A percentile compares a stretch with the other conserved stretches of the same genome.
phyloP scores from a whole-genome alignment of 2,888 invertebrate genomes.

The Andrena camellia region DNA sequence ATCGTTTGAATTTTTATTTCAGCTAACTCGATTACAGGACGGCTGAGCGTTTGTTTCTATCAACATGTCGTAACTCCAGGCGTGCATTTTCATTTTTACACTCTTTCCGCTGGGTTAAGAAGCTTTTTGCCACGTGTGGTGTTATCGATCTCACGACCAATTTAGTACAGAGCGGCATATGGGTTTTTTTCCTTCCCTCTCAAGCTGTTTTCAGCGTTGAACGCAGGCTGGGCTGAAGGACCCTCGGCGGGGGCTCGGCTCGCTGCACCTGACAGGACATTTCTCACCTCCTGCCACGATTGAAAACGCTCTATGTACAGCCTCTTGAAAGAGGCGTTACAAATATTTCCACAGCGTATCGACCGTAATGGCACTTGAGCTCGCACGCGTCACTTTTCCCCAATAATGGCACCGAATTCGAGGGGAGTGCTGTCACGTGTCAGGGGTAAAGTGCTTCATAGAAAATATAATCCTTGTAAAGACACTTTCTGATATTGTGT shows the following conservation, averaged over 20 bases:
- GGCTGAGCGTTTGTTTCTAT: not conserved
- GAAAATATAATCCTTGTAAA: not conserved
- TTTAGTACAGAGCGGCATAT: conserved; percentile 22
- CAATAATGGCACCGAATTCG: conserved; percentile 30
- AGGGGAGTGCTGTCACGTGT: not conserved
- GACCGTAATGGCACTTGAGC: conserved; percentile 46
- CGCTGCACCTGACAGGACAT: conserved; percentile 67
- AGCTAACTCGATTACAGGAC: conserved; percentile 5
- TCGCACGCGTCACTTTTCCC: conserved; percentile 45
- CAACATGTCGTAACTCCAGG: no score
- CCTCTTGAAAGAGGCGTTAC: conserved; percentile 33
- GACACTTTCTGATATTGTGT: not conserved
- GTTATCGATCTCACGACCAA: conserved; percentile 46
- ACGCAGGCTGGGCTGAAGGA: conserved; percentile 31
- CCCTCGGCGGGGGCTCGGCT: conserved; percentile 39
- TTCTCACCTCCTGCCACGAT: conserved; percentile 57
- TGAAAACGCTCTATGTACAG: conserved; percentile 46
- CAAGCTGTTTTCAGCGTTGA: conserved; percentile 29
- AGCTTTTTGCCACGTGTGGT: conserved; percentile 7
- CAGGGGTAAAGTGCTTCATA: not conserved
- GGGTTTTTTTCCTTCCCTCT: conserved; percentile 6
- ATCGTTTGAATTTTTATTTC: not conserved
- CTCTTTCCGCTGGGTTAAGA: not conserved
- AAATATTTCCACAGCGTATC: conserved; percentile 45
- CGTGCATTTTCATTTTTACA: no score